Evolutionary conservation across 2,888 invertebrate genomes (phyloP).

Genomic region (Papilio gigon): DNA sequence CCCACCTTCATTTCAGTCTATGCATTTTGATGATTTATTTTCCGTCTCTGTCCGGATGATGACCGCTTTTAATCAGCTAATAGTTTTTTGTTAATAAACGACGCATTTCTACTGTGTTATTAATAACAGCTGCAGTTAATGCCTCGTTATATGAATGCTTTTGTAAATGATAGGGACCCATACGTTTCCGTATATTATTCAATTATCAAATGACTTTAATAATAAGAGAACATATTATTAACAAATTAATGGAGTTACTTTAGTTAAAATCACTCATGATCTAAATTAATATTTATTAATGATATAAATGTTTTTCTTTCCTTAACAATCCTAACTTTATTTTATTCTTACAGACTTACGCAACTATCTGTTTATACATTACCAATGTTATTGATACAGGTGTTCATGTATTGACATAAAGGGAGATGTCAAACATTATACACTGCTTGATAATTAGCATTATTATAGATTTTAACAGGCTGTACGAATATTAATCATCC

Average conservation of each 20-base stretch:
- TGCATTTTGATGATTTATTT: constrained; percentile 37
- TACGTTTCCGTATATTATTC: background rate
- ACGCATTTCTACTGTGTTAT: constrained; percentile 10
- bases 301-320: too few species aligned
- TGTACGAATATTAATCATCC: too few species aligned
- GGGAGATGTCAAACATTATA: background rate
- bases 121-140: constrained; percentile 7
- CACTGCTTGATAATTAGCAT: constrained; percentile 3
- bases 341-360: background rate
- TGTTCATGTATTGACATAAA: constrained; percentile 20
- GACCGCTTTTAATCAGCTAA: constrained; percentile 36
- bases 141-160: constrained; percentile 12
- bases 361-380: constrained; percentile 20
- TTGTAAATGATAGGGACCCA: background rate
- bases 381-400: constrained; percentile 34
- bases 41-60: constrained; percentile 7
- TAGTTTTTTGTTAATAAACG: constrained; percentile 16
- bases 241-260: too few species aligned
- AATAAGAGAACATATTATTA: too few species aligned
- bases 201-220: background rate
- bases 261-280: too few species aligned
- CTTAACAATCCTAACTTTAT: background rate
- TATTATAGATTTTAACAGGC: background rate
- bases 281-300: too few species aligned
- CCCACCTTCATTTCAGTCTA: constrained; percentile 30